Conservation (phyloP, 2,113 vertebrate genomes). For the Salvator merianae region DNA sequence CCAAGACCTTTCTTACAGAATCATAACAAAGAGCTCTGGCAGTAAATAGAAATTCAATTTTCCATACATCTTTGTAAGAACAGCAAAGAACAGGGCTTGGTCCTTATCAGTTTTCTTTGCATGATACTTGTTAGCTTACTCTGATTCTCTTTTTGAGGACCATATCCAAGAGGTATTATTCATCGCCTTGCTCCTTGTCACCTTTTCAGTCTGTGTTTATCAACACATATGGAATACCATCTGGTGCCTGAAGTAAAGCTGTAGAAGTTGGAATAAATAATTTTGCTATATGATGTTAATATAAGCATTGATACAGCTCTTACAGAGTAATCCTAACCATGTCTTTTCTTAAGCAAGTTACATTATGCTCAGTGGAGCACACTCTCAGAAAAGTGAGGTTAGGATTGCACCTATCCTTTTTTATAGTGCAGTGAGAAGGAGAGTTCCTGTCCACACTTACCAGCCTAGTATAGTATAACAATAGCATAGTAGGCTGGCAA, state of each 20-base stretch:
- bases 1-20: background rate
- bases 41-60: constrained; percentile 23
- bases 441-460: too few species aligned
- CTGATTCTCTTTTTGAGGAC: constrained; percentile 31
- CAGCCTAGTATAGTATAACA: too few species aligned
- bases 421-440: too few species aligned
- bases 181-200: background rate
- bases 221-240: constrained; percentile 18
- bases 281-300: background rate
- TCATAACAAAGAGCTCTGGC: background rate
- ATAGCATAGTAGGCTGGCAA: too few species aligned
- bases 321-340: background rate
- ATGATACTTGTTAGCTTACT: constrained; percentile 15
- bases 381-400: too few species aligned
- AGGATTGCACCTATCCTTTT: too few species aligned
- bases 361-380: too few species aligned
- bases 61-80: background rate
- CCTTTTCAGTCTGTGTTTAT: background rate
- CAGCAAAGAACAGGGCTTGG: background rate
- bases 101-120: constrained; percentile 10
- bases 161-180: background rate
- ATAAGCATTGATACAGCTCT: background rate
- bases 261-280: constrained; percentile 11
- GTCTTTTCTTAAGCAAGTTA: too few species aligned
- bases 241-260: background rate